Evolutionary conservation across 2,888 invertebrate genomes (phyloP).

Genomic region (Metellina segmentata): DNA sequence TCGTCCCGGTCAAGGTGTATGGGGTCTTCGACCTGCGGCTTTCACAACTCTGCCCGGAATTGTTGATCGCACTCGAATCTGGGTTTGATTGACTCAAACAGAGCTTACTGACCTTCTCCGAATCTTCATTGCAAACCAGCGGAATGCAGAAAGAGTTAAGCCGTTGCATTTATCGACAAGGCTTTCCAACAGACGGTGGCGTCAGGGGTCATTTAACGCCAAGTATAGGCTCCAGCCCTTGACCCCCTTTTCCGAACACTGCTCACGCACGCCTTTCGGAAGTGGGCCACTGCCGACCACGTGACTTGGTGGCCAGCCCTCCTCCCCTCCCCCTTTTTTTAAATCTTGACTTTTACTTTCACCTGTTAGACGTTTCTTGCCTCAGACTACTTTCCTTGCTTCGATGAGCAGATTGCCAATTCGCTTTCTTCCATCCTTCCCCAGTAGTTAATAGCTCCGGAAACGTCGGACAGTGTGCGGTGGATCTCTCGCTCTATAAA

Average conservation of each 20-base stretch:
- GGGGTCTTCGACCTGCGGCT: slow-evolving; percentile 64
- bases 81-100: slow-evolving; percentile 9
- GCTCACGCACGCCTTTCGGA: slow-evolving; percentile 64
- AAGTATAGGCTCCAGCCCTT: slow-evolving; percentile 61
- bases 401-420: slow-evolving; percentile 56
- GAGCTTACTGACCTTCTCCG: slow-evolving; percentile 40
- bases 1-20: slow-evolving; percentile 58
- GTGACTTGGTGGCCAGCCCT: slow-evolving; percentile 30
- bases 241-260: slow-evolving; percentile 55
- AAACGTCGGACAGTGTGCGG: background rate
- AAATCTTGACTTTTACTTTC: slow-evolving; percentile 64
- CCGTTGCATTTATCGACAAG: background rate
- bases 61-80: background rate
- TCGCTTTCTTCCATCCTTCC: background rate
- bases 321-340: slow-evolving; percentile 41
- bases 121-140: slow-evolving; percentile 34
- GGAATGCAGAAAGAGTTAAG: background rate
- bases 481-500: background rate
- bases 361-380: slow-evolving; percentile 61
- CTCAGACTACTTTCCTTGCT: slow-evolving; percentile 71
- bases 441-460: slow-evolving; percentile 16
- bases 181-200: slow-evolving; percentile 15
- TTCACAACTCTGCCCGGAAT: slow-evolving; percentile 37
- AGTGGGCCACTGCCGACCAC: slow-evolving; percentile 75
- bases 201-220: slow-evolving; percentile 72